Percentiles rank a stretch among this genome's conserved stretches.
Conservation (phyloP, 53 echinoderm and acorn worm genomes). For the Crossaster papposus region DNA sequence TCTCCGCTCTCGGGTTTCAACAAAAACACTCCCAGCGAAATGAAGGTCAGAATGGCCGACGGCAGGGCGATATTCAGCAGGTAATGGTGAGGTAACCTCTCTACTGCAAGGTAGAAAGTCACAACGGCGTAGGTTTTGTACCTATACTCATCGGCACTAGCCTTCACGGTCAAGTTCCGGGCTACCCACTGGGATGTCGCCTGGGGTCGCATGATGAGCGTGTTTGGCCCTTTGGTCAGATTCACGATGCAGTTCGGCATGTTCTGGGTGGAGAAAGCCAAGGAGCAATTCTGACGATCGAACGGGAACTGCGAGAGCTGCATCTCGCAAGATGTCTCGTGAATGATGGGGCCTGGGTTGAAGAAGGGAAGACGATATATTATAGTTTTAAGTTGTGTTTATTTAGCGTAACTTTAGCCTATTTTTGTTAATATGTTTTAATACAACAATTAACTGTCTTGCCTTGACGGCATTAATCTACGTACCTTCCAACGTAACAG, state of each 20-base stretch:
- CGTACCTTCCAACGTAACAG: conserved; percentile 17
- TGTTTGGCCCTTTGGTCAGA: background rate
- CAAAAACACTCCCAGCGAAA: conserved; percentile 15
- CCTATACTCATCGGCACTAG: too few relatives aligned
- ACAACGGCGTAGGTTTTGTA: background rate
- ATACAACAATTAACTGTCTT: too few relatives aligned
- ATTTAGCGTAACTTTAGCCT: too few relatives aligned
- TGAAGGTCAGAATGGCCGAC: conserved; percentile 4
- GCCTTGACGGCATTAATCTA: too few relatives aligned
- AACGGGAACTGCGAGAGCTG: conserved; percentile 75
- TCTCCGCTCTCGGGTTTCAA: background rate
- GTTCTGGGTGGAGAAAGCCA: conserved; percentile 40
- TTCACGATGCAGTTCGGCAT: background rate
- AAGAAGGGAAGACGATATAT: background rate
- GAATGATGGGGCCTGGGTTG: conserved; percentile 4
- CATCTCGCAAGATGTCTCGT: conserved; percentile 66
- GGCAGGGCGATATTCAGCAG: background rate
- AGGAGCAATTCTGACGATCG: conserved; percentile 69
- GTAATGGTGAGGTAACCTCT: background rate
- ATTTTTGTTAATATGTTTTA: too few relatives aligned
- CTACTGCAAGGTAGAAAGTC: background rate
- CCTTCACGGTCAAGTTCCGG: background rate
- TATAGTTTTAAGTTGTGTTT: background rate
- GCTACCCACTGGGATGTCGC: background rate
- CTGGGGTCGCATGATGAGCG: background rate